Conservation (phyloP, 2,113 vertebrate genomes). For the Gymnarchus niloticus region DNA sequence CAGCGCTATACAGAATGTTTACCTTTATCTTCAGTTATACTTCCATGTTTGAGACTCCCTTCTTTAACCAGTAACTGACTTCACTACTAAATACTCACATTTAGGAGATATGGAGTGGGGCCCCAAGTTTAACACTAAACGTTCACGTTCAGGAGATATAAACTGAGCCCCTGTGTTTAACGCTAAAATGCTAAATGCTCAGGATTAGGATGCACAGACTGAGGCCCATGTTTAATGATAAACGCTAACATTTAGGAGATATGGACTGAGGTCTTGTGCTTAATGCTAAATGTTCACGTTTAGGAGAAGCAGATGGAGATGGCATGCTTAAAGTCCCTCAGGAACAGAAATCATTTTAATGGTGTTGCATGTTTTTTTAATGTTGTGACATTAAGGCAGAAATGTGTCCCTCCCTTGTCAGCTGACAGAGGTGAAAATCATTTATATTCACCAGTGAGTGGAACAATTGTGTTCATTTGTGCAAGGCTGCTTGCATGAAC, state of each 20-base stretch:
- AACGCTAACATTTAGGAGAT: background rate
- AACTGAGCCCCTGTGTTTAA: too few relatives aligned
- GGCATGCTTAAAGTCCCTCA: background rate
- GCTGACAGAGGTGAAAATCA: conserved; percentile 64
- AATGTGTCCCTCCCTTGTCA: conserved; percentile 77
- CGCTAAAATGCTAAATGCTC: too few relatives aligned
- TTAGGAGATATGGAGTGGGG: background rate
- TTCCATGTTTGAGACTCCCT: too few relatives aligned
- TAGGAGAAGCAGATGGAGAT: background rate
- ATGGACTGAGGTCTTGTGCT: background rate
- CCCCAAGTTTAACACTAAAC: too few relatives aligned
- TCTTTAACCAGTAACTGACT: too few relatives aligned
- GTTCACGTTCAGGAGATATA: too few relatives aligned
- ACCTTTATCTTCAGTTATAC: too few relatives aligned
- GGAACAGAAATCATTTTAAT: background rate
- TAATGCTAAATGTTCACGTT: too few relatives aligned
- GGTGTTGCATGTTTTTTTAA: conserved; percentile 16
- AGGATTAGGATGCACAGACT: too few relatives aligned
- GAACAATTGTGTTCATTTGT: conserved; percentile 97
- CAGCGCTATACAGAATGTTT: too few relatives aligned
- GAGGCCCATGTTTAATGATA: background rate
- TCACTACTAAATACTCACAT: background rate
- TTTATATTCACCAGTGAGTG: conserved; percentile 89
- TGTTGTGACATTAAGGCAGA: conserved; percentile 43
- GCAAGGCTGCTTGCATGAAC: conserved; percentile 84